phyloP scores from a whole-genome alignment of 2,888 invertebrate species.

The Cantharis rustica region DNA sequence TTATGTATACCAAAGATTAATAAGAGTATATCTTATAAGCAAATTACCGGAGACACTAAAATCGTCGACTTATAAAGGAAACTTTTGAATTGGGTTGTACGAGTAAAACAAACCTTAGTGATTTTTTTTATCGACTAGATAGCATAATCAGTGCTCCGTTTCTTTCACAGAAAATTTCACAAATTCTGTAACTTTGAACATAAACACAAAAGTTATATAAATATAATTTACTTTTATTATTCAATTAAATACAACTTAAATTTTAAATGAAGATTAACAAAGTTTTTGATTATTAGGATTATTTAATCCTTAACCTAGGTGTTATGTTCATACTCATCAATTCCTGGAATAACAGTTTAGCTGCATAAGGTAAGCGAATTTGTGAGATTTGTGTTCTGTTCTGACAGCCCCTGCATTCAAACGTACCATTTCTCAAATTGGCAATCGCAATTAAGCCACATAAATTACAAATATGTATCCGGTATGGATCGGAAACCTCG shows the following conservation, averaged over 20 bases:
- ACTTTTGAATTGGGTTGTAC: too few species aligned
- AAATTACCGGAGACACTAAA: too few species aligned
- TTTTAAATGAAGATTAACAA: not conserved
- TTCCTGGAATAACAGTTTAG: conserved; percentile 98
- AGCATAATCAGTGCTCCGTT: too few species aligned
- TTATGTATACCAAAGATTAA: too few species aligned
- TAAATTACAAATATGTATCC: conserved; percentile 97
- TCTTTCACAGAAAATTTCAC: too few species aligned
- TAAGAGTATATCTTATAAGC: too few species aligned
- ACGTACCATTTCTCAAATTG: conserved; percentile 96
- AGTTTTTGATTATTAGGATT: not conserved
- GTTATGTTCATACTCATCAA: conserved; percentile 99
- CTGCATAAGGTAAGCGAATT: conserved; percentile 92
- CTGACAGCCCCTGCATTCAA: conserved; percentile 98
- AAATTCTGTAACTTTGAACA: too few species aligned
- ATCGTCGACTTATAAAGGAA: too few species aligned
- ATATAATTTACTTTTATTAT: not conserved
- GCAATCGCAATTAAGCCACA: conserved; percentile 98
- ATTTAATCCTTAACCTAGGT: conserved; percentile 84
- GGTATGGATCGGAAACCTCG: conserved; percentile 98
- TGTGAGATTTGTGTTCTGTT: conserved; percentile 99
- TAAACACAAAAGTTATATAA: not conserved
- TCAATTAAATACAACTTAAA: not conserved
- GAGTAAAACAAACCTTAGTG: too few species aligned
- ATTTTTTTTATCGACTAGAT: too few species aligned